Conservation (phyloP, 2,113 vertebrate genomes). For the Gracilinanus agilis region DNA sequence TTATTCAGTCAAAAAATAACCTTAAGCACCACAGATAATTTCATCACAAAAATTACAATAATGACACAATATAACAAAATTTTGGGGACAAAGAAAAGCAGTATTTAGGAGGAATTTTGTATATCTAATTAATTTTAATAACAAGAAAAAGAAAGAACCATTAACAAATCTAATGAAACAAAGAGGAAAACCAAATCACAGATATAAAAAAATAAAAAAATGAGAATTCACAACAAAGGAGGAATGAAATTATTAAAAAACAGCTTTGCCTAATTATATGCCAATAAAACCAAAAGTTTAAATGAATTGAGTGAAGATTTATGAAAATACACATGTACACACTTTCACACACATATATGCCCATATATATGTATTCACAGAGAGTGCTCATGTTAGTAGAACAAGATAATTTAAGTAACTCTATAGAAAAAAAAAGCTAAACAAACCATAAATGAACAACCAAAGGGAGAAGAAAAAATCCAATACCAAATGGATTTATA, state of each 20-base stretch:
- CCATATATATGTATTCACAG: no score
- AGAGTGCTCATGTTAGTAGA: neutral
- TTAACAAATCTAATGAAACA: neutral
- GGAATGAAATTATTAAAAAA: neutral
- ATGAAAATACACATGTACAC: neutral
- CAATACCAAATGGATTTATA: neutral
- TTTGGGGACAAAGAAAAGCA: neutral
- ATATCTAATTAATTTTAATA: neutral
- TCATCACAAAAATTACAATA: neutral
- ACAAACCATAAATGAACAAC: neutral
- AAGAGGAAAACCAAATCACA: neutral
- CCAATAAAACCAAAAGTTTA: neutral
- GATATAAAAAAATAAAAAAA: neutral
- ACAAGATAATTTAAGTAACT: neutral
- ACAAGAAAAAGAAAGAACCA: neutral
- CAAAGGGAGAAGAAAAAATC: neutral
- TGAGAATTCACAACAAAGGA: neutral
- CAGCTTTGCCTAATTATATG: neutral
- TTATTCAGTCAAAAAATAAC: neutral
- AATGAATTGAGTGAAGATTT: neutral
- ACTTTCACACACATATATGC: neutral
- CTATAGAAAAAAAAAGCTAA: neutral
- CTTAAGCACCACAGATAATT: neutral
- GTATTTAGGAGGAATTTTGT: neutral
- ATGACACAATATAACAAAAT: neutral